Evolutionary conservation across 1,140 invertebrate species (phyloP), one percentile per base, ranked within the genome.

Genomic region (Drosophila pachea): DNA sequence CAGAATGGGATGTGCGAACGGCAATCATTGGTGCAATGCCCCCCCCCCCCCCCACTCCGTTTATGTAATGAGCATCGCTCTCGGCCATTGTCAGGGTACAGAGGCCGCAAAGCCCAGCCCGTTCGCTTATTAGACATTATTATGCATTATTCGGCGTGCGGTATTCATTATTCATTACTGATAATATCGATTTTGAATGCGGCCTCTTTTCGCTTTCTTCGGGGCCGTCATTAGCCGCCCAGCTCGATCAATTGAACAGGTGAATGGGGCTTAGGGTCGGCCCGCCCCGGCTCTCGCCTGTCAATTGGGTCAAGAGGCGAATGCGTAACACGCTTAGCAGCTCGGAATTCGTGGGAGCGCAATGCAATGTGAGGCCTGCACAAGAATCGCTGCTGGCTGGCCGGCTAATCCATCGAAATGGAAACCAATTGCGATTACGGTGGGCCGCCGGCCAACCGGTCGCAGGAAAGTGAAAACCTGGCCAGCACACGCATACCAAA

Each of bases 101-200:
- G 61, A 56, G 55, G 16, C 56, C 53, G 45, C 43, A 55, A 38
- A 38, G 48, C 9, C 22, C 16, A 7, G 22, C 31, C 7, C 14
- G n/a, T 45, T 60, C 54, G 72, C 59, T 74, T 82, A 83, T 83
- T 78, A 52, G 74, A 79, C 72, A 83, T 83, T 78, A 78, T 78
- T 78, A 73, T 83, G 75, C 58, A 84, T 84, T 83, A 73, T 69
- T 69, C 47, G 65, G 60, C 58, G 11, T 16, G 31, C 40, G 64
- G 50, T 59, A 62, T 54, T 64, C 52, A 55, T 55, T 55, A 55
- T 68, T 68, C 66, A 64, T 58, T 65, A 50, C 75, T 69, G 79
- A 84, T 82, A 73, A 63, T 69, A 84, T 75, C 73, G 68, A 78
- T 84, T 82, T 67, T 68, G 47, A 66, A 68, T 60, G 68, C 58